Conservation (phyloP, 2,888 invertebrate genomes). For the Hermaeophaga mercurialis region DNA sequence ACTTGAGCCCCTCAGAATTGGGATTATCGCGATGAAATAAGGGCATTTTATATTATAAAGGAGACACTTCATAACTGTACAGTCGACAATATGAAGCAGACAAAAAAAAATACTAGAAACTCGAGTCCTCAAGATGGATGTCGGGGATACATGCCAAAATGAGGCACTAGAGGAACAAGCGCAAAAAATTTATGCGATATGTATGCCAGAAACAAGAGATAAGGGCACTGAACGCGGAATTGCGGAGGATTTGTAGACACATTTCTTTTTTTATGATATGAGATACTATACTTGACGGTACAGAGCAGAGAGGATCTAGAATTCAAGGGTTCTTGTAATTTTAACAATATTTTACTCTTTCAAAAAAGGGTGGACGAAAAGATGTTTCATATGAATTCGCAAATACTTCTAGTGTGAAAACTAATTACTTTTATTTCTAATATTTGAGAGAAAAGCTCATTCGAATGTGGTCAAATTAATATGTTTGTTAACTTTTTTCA, state of each 20-base stretch:
- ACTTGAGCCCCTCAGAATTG: conserved; percentile 7
- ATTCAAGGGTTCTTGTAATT: no score
- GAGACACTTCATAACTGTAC: conserved; percentile 20
- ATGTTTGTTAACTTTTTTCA: no score
- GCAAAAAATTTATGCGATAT: conserved; percentile 52
- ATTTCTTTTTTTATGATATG: conserved; percentile 7
- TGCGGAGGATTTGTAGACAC: conserved; percentile 28
- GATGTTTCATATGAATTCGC: no score
- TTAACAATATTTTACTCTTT: no score
- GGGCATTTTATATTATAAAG: conserved; percentile 20
- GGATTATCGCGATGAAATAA: conserved; percentile 18
- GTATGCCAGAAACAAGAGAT: conserved; percentile 52
- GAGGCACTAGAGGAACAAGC: conserved; percentile 48
- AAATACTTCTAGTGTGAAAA: no score
- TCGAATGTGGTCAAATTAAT: no score
- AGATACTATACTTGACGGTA: conserved; percentile 7
- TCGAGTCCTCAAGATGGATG: conserved; percentile 50
- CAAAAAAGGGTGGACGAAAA: no score
- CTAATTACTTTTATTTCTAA: no score
- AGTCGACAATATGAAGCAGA: conserved; percentile 25
- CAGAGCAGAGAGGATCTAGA: not conserved
- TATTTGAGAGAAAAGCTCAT: no score
- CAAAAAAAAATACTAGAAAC: conserved; percentile 26
- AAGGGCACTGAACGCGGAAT: conserved; percentile 48
- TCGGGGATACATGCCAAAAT: conserved; percentile 47